These are phyloP conservation scores for Otocyon megalotis DNA, from an alignment of 2,113 vertebrate genomes.

Conservation along the genomic window DNA sequence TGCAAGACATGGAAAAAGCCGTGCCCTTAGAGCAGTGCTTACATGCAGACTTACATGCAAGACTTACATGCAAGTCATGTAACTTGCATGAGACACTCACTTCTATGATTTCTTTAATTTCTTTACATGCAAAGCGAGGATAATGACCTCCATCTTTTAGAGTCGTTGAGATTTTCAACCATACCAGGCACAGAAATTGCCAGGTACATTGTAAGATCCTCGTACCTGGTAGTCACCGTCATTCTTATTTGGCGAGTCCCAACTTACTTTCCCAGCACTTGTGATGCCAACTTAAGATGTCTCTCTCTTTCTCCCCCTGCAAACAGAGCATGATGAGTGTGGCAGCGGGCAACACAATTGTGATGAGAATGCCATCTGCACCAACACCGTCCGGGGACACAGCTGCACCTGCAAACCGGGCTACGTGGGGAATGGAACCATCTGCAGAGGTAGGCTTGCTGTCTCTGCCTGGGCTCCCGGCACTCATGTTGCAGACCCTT, in stretches of 20 bases:
- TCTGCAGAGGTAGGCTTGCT: slow-evolving; percentile 92
- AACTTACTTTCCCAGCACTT: neutral
- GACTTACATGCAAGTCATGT: neutral
- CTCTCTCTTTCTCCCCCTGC: slow-evolving; percentile 8
- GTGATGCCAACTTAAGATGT: neutral
- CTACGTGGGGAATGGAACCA: slow-evolving; percentile 95
- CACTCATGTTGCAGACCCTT: accelerated
- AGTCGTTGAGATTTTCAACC: neutral
- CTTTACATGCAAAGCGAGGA: neutral
- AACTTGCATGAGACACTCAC: accelerated
- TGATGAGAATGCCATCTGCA: slow-evolving; percentile 96
- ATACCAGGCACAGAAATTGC: neutral
- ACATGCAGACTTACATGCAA: too few relatives aligned
- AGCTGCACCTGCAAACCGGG: slow-evolving; percentile 97
- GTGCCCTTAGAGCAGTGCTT: neutral
- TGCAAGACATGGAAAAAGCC: neutral
- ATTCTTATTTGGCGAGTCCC: neutral
- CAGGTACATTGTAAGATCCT: accelerated
- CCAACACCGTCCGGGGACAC: slow-evolving; percentile 95
- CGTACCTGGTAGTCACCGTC: accelerated
- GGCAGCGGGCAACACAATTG: slow-evolving; percentile 90
- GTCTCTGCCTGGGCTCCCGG: neutral
- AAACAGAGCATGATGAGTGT: slow-evolving; percentile 95
- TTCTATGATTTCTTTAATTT: neutral
- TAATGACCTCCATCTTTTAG: neutral